phyloP scores from a whole-genome alignment of 2,797 vertebrate genomes.

The Gymnothorax reevesii region DNA sequence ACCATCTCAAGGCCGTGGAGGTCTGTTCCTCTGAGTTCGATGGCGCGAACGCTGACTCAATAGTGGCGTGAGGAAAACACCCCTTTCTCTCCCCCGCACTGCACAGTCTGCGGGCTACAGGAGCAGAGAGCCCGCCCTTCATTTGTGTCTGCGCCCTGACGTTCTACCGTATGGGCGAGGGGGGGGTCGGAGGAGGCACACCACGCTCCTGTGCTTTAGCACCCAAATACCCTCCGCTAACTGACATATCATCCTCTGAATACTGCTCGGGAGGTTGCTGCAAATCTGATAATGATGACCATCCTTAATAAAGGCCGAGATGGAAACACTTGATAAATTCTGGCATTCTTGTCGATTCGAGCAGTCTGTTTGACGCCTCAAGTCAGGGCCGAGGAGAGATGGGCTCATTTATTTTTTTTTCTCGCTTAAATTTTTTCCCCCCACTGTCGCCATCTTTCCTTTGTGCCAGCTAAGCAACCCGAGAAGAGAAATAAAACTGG shows the following conservation, averaged over 20 bases:
- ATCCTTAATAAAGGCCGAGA: background rate
- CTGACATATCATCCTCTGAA: background rate
- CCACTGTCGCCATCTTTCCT: background rate
- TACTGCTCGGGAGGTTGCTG: background rate
- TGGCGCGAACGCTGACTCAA: conserved; percentile 60
- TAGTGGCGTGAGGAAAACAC: conserved; percentile 60
- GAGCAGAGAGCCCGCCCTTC: background rate
- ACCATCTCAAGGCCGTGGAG: conserved; percentile 23
- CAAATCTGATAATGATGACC: background rate
- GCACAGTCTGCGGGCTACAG: too few species aligned
- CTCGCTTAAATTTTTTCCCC: background rate
- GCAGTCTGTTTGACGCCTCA: background rate
- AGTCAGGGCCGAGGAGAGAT: background rate
- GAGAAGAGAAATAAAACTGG: background rate
- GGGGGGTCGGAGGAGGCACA: conserved; percentile 45
- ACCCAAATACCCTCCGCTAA: background rate
- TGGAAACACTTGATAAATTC: background rate
- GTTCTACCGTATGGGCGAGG: conserved; percentile 44
- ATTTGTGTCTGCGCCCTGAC: conserved; percentile 42
- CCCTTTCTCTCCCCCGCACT: conserved; percentile 21
- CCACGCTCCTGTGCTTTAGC: background rate
- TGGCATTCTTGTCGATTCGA: background rate
- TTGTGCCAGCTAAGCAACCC: background rate
- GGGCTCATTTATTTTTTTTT: background rate
- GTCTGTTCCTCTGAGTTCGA: background rate